phyloP scores from a whole-genome alignment of 2,113 vertebrate species.

The Paracanthobrama guichenoti region DNA sequence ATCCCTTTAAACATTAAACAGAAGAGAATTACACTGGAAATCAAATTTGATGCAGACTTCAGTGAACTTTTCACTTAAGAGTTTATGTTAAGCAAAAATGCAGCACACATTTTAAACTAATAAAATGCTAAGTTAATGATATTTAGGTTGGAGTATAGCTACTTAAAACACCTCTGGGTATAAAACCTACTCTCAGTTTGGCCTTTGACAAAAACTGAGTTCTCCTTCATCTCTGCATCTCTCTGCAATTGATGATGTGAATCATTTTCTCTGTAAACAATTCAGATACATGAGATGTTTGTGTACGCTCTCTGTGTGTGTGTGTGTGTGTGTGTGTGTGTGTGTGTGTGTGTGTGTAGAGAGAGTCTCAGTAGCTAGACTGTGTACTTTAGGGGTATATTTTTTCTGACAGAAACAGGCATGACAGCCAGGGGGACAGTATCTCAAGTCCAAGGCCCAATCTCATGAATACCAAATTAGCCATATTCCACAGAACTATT shows the following conservation, averaged over 20 bases:
- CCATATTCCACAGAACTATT: conserved; percentile 32
- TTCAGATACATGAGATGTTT: not conserved
- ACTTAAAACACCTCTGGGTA: not conserved
- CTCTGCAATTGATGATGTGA: not conserved
- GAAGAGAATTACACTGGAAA: not conserved
- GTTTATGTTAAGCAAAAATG: not conserved
- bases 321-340: not conserved
- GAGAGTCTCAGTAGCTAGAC: not conserved
- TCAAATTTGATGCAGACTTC: not conserved
- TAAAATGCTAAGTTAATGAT: not conserved
- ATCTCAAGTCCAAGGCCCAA: conserved; percentile 30
- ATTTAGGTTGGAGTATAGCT: not conserved
- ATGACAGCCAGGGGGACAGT: conserved; percentile 31
- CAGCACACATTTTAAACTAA: not conserved
- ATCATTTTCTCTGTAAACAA: conserved; percentile 25
- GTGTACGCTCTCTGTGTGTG: conserved; percentile 24
- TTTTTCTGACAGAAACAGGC: not conserved
- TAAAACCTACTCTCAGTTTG: not conserved
- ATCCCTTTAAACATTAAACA: not conserved
- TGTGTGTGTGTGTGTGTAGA: not conserved
- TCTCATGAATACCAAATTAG: conserved; percentile 55
- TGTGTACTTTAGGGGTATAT: conserved; percentile 10
- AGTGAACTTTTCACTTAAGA: not conserved
- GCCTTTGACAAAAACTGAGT: not conserved
- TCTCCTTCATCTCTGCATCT: not conserved